phyloP scores from a whole-genome alignment of 1,140 invertebrate species.

The Scaptomyza montana region DNA sequence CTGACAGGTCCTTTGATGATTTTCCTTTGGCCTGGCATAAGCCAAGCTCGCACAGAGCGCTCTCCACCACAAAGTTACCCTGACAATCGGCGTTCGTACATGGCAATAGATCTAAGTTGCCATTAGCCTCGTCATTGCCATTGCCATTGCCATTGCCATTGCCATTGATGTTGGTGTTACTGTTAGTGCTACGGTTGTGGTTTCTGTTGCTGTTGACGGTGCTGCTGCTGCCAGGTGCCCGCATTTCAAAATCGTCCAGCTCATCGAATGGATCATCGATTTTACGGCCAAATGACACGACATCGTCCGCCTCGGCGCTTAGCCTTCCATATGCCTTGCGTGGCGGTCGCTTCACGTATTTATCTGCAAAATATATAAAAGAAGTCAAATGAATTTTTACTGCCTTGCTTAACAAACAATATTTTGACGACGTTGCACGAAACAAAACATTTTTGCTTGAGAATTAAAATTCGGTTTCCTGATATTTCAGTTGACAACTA shows the following conservation, averaged over 20 bases:
- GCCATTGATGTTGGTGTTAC: slow-evolving; percentile 16
- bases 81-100: slow-evolving; percentile 79
- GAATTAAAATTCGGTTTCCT: slow-evolving; percentile 51
- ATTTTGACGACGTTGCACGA: too few relatives aligned
- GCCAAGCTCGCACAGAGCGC: slow-evolving; percentile 69
- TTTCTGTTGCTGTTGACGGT: slow-evolving; percentile 45
- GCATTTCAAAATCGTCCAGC: slow-evolving; percentile 83
- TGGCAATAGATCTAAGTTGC: slow-evolving; percentile 40
- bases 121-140: slow-evolving; percentile 52
- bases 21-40: slow-evolving; percentile 71
- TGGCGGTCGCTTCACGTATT: slow-evolving; percentile 81
- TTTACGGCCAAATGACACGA: slow-evolving; percentile 73
- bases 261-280: slow-evolving; percentile 83
- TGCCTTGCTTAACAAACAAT: slow-evolving; percentile 29
- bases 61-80: slow-evolving; percentile 78
- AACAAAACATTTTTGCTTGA: slow-evolving; percentile 33
- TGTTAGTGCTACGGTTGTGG: slow-evolving; percentile 45
- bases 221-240: slow-evolving; percentile 55
- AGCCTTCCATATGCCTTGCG: slow-evolving; percentile 82
- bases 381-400: slow-evolving; percentile 43
- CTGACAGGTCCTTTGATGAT: slow-evolving; percentile 72
- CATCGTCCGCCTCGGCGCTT: slow-evolving; percentile 79
- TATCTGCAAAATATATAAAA: slow-evolving; percentile 61
- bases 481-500: slow-evolving; percentile 62
- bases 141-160: slow-evolving; percentile 29